Conservation (phyloP, 2,797 vertebrate genomes). For the Periophthalmus magnuspinnatus region DNA sequence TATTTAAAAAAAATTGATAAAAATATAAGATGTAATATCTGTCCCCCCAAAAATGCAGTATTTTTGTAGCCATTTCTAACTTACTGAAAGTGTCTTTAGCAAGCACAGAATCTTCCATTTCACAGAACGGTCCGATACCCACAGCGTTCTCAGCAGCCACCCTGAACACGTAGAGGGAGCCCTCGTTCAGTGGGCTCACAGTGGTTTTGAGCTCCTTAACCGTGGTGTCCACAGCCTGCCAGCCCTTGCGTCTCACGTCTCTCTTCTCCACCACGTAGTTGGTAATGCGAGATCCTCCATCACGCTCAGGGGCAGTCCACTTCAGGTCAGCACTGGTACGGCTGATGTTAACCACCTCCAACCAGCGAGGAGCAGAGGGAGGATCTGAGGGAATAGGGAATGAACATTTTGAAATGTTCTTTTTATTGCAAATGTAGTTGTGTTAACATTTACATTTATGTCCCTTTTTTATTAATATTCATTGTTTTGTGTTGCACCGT, state of each 20-base stretch:
- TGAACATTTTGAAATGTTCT: background rate
- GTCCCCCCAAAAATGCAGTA: no score
- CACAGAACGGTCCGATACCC: conserved; percentile 92
- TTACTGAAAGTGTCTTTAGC: conserved; percentile 99
- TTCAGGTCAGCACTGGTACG: conserved; percentile 92
- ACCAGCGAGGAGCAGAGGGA: conserved; percentile 94
- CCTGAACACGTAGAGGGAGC: conserved; percentile 93
- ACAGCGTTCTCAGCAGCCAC: conserved; percentile 94
- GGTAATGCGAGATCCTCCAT: conserved; percentile 95
- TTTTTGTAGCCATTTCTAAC: conserved; percentile 45
- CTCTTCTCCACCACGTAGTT: conserved; percentile 99
- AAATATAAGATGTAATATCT: background rate
- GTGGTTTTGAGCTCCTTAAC: conserved; percentile 94
- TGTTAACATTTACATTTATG: no score
- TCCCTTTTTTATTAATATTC: no score
- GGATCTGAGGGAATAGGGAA: conserved; percentile 74
- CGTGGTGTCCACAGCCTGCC: conserved; percentile 95
- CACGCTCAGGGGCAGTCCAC: conserved; percentile 87
- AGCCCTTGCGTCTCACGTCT: conserved; percentile 93
- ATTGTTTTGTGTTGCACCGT: no score
- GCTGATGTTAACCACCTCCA: conserved; percentile 93
- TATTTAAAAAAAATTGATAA: no score
- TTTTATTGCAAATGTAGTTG: background rate
- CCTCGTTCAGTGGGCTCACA: conserved; percentile 92
- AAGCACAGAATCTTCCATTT: conserved; percentile 94